phyloP scores from a whole-genome alignment of 30 jellyfish, hydroid and myxozoan species.

The Aurelia sp. region DNA sequence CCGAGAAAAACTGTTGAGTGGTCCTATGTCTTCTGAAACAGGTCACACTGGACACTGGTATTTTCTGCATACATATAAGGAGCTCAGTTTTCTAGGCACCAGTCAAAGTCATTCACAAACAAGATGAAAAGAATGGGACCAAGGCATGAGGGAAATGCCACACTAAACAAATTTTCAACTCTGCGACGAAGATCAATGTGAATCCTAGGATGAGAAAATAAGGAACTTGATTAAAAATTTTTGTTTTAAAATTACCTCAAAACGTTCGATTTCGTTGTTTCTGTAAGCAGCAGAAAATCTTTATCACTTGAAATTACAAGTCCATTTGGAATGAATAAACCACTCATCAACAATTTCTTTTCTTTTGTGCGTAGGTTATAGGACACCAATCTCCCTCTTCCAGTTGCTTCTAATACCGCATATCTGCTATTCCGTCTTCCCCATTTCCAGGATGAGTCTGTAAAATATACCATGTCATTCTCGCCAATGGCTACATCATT shows the following conservation, averaged over 20 bases:
- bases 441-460: constrained; percentile 92
- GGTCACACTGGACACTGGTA: too few species aligned
- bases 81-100: too few species aligned
- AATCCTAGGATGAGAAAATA: too few species aligned
- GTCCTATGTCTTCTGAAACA: too few species aligned
- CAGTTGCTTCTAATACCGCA: constrained; percentile 86
- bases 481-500: constrained; percentile 72
- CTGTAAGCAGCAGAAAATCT: constrained; percentile 64
- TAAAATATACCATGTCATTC: constrained; percentile 64
- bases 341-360: constrained; percentile 48
- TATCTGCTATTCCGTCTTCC: constrained; percentile 54
- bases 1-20: too few species aligned
- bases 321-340: constrained; percentile 77
- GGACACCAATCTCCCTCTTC: constrained; percentile 79
- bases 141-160: too few species aligned
- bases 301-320: constrained; percentile 75
- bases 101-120: too few species aligned
- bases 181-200: too few species aligned
- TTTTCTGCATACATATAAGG: too few species aligned
- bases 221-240: too few species aligned
- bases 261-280: constrained; percentile 76
- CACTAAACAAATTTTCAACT: too few species aligned
- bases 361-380: constrained; percentile 46
- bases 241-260: constrained; percentile 21
- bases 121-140: too few species aligned